Base-by-base conservation (phyloP, 2,888 invertebrate genomes). In the Octonoba sinensis region DNA sequence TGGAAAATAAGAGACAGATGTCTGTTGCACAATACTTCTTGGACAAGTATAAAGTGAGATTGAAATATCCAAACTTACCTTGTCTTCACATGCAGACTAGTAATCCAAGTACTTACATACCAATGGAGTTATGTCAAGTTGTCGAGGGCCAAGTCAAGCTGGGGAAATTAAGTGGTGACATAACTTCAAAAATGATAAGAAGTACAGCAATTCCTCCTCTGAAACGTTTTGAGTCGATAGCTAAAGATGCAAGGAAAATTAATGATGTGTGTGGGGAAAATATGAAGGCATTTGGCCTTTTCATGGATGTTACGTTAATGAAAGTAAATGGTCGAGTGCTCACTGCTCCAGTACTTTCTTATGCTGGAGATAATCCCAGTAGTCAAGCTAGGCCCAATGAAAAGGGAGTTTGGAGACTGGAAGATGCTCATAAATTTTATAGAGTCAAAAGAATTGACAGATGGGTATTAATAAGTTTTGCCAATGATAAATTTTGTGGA, bases 1-100 rank as follows among this genome's bases (percentile, higher is more conserved):
- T 1, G 13, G 12, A 36, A 16, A 47, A 67, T 20, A 54, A 54
- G 3, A 22, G 24, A 22, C 27, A 27, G n/a, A 60, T 79, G 16
- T 65, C 66, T 16, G 73, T 84, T 8, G 69, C 59, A 15, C 27
- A 82, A 15, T 84, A 84, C 36, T 84, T 84, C 57, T 11, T 2
- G 18, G 16, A 22, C 11, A 76, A 72, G 16, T 82, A 84, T 59
- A 44, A 44, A 18, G 11, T 12, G 22, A 36, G 24, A 46, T 20
- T 75, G 3, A 18, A 12, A 16, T 67, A 67, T 47, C 75, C 72
- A 12, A 36, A 70, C 22, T 69, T 83, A 24, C 83, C 83, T 13
- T 81, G 79, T 70, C 15, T 81, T 15, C 44, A 22, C 44, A 65
- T 83, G 82, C 46, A 64, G 20, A 77, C 64, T n/a, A 49, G 47